phyloP scores from a whole-genome alignment of 1,140 invertebrate genomes.

The Nephotettix cincticeps region DNA sequence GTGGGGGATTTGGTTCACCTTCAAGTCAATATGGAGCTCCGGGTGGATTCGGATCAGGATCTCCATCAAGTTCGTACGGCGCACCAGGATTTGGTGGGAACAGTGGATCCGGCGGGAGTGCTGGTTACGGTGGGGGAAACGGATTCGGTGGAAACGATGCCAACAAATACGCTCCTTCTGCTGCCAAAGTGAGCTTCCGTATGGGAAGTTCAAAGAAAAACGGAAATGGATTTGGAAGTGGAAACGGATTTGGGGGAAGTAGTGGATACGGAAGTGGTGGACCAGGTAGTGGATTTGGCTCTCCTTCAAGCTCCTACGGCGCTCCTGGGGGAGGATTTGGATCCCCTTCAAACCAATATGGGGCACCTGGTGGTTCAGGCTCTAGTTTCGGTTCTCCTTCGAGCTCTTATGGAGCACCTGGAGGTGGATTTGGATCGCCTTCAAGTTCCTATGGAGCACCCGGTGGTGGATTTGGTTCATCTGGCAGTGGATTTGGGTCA shows the following conservation, averaged over 20 bases:
- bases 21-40: conserved; percentile 13
- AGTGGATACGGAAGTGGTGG: conserved; percentile 16
- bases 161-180: not conserved
- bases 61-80: conserved; percentile 26
- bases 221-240: not conserved
- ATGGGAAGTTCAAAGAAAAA: not conserved
- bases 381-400: not conserved
- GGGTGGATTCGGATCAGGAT: not conserved
- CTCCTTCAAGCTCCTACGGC: not conserved
- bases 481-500: too few relatives aligned
- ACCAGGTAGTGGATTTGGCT: not conserved
- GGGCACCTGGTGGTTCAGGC: not conserved
- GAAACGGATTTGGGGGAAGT: not conserved
- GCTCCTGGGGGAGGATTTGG: not conserved
- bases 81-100: conserved; percentile 13
- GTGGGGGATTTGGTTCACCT: not conserved
- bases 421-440: conserved; percentile 1
- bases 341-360: conserved; percentile 18
- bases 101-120: not conserved
- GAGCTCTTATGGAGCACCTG: not conserved
- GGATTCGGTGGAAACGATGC: conserved; percentile 4
- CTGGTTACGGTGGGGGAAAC: not conserved
- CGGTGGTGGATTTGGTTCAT: not conserved
- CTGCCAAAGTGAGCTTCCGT: conserved; percentile 1
- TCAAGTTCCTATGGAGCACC: not conserved